Conservation (phyloP, 2,797 vertebrate genomes). For the Danio kyathit region DNA sequence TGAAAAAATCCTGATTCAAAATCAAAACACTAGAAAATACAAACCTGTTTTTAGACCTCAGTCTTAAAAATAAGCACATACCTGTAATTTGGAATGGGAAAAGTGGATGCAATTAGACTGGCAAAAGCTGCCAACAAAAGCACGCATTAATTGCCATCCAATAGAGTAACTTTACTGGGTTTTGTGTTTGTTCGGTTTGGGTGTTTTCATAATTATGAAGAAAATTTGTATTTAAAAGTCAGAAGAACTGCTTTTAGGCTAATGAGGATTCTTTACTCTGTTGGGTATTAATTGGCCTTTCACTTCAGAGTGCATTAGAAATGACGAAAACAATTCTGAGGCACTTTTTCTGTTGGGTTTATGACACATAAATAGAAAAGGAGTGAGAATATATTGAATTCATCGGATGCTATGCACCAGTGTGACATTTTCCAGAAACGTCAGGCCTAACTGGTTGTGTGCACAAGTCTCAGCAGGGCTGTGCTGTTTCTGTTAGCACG, state of each 20-base stretch:
- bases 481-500: slow-evolving; percentile 34
- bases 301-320: slow-evolving; percentile 6
- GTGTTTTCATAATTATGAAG: not conserved
- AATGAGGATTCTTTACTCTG: slow-evolving; percentile 23
- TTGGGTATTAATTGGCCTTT: slow-evolving; percentile 16
- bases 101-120: slow-evolving; percentile 16
- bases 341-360: not conserved
- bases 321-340: not conserved
- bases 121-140: slow-evolving; percentile 2
- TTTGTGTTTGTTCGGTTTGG: not conserved
- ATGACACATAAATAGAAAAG: not conserved
- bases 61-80: not conserved
- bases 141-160: slow-evolving; percentile 1
- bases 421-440: slow-evolving; percentile 26
- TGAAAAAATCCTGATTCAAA: no score
- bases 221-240: slow-evolving; percentile 3
- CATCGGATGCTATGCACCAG: not conserved
- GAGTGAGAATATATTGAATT: not conserved
- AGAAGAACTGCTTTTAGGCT: slow-evolving; percentile 27
- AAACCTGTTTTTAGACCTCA: no score
- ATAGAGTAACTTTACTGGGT: not conserved
- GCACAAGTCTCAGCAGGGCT: slow-evolving; percentile 48
- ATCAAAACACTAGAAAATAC: no score
- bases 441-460: slow-evolving; percentile 22
- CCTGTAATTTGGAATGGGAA: not conserved